Evolutionary conservation across 2,888 invertebrate species (phyloP).

Genomic region (Nebria brevicollis): DNA sequence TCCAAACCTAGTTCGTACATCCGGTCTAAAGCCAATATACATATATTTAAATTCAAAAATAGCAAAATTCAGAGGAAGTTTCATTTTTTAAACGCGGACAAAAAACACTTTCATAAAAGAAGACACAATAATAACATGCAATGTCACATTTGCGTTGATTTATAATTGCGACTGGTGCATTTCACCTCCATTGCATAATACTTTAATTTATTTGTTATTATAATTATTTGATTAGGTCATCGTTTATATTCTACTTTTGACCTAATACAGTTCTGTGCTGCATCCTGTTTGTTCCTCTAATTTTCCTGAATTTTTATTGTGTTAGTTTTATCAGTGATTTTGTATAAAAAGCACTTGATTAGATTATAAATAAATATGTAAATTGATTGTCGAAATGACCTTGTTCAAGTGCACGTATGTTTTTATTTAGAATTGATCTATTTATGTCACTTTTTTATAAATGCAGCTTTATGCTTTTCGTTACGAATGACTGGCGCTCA

Average conservation of each 20-base stretch:
- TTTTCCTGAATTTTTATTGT: slow-evolving; percentile 10
- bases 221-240: too few species aligned
- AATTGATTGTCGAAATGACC: slow-evolving; percentile 27
- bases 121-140: not conserved
- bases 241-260: not conserved
- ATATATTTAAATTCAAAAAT: not conserved
- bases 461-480: not conserved
- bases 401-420: slow-evolving; percentile 11
- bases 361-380: slow-evolving; percentile 35
- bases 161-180: not conserved
- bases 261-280: slow-evolving; percentile 6
- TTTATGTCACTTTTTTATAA: slow-evolving; percentile 18
- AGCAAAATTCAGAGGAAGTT: slow-evolving; percentile 21
- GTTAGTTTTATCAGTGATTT: slow-evolving; percentile 25
- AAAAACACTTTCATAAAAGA: not conserved
- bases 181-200: not conserved
- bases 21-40: slow-evolving; percentile 6
- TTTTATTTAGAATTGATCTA: slow-evolving; percentile 26
- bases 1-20: slow-evolving; percentile 37
- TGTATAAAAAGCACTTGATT: slow-evolving; percentile 25
- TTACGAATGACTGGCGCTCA: not conserved
- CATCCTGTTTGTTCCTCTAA: slow-evolving; percentile 14
- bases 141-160: not conserved
- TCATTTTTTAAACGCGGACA: not conserved
- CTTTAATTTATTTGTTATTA: too few species aligned